Evolutionary conservation across 1,140 invertebrate genomes (phyloP), one percentile per base, ranked within the genome.

Genomic region (Drosophila punjabiensis): DNA sequence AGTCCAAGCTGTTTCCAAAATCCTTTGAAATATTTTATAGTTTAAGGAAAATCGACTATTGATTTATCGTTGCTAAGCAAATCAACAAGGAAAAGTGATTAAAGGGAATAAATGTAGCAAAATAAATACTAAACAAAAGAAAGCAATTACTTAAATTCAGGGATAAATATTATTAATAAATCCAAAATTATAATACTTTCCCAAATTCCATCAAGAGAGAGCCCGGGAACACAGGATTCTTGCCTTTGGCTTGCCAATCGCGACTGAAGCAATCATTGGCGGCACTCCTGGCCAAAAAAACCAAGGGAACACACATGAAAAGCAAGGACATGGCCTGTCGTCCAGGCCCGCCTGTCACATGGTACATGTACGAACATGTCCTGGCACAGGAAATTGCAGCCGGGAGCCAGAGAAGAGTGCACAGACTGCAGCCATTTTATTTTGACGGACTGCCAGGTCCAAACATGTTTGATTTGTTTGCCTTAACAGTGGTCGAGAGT

Each of bases 401-500:
- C 50, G n/a, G 30, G 39, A 33, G 63, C 28, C n/a, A 30, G 7
- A 24, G 24, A 24, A 13, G n/a, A 35, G 18, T 35, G 62, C 55
- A 30, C 14, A 5, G 56, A 14, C 13, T 61, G 63, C 63, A 66
- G 39, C 37, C 37, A 30, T 24, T 55, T 37, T 16, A 2, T 16
- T 58, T 69, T 45, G 66, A 70, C 58, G 76, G 58, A 55, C 75
- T 79, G 75, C 43, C 55, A 33, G 43, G 55, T 77, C 64, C 60
- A 77, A 56, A 41, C 47, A 62, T 75, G n/a, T 73, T 61, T 74
- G 55, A 74, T 62, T 74, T 75, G 33, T 37, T 47, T 18, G 45
- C 56, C 47, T n/a, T 14, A 18, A 18, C 20, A 35, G 33, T 50
- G 68, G 52, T 64, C 64, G 64, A 67, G 64, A 67, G 64, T 16